phyloP scores from a whole-genome alignment of 92 coral and sea anemone genomes.

The Siderastrea siderea region DNA sequence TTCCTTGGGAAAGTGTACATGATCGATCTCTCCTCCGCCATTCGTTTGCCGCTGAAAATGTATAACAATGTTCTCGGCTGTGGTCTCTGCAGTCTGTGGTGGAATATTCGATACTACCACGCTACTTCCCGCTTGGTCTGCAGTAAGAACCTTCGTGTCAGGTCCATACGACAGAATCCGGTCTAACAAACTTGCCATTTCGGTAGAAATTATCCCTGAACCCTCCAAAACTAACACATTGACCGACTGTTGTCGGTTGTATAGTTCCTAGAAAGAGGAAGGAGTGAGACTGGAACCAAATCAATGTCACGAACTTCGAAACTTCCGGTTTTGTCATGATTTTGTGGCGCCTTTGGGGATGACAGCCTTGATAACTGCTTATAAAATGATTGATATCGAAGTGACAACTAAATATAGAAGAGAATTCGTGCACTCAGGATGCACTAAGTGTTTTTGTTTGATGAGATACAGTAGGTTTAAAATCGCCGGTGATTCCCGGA shows the following conservation, averaged over 20 bases:
- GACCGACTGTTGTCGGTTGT: not conserved
- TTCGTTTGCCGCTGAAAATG: slow-evolving; percentile 51
- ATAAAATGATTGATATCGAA: no score
- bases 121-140: slow-evolving; percentile 57
- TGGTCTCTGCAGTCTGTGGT: slow-evolving; percentile 1
- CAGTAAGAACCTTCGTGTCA: not conserved
- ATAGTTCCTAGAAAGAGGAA: slow-evolving; percentile 1
- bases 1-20: slow-evolving; percentile 16
- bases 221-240: no score
- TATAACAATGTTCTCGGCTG: not conserved
- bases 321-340: not conserved
- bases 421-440: not conserved
- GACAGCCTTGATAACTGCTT: not conserved
- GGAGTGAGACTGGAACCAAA: slow-evolving; percentile 40
- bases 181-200: slow-evolving; percentile 9
- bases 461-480: not conserved
- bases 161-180: slow-evolving; percentile 6
- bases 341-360: not conserved
- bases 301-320: no score
- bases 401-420: not conserved
- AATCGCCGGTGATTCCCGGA: slow-evolving; percentile 42
- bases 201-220: not conserved
- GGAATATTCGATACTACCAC: slow-evolving; percentile 38
- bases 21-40: slow-evolving; percentile 69
- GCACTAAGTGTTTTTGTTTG: not conserved